Percentiles rank a stretch among this genome's conserved stretches.
These are phyloP conservation scores for Chiridota heheva DNA, from an alignment of 35 echinoderm and acorn worm genomes.

Conservation along the genomic window DNA sequence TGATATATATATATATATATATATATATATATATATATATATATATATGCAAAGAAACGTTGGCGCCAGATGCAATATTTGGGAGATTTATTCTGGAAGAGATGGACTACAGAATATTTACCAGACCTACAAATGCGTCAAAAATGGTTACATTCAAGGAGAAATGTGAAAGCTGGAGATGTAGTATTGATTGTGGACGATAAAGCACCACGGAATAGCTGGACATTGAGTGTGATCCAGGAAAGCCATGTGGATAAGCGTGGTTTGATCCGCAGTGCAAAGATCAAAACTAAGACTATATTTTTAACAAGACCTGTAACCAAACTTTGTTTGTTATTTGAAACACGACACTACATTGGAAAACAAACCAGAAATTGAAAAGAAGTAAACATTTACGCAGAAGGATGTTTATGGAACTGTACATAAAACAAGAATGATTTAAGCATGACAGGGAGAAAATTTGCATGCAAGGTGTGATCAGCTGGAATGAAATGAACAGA, in stretches of 20 bases:
- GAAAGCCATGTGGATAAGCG: neutral
- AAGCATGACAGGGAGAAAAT: too few relatives aligned
- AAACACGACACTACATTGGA: conserved; percentile 2
- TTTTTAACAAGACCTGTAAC: neutral
- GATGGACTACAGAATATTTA: conserved; percentile 46
- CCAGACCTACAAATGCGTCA: neutral
- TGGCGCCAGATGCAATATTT: conserved; percentile 47
- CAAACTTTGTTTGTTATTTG: conserved; percentile 33
- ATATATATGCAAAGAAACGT: too few relatives aligned
- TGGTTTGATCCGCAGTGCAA: conserved; percentile 17
- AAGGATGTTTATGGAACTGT: too few relatives aligned
- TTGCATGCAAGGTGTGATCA: too few relatives aligned
- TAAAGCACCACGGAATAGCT: conserved; percentile 2
- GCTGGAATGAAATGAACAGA: too few relatives aligned
- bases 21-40: too few relatives aligned
- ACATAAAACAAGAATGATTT: too few relatives aligned
- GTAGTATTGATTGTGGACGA: conserved; percentile 31
- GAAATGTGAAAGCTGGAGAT: conserved; percentile 25
- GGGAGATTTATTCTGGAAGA: conserved; percentile 24
- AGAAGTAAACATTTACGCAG: too few relatives aligned
- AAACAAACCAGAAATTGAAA: too few relatives aligned
- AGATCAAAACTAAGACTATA: conserved; percentile 33
- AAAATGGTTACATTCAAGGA: conserved; percentile 27
- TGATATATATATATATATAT: too few relatives aligned
- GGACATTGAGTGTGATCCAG: conserved; percentile 1